These are phyloP conservation scores for Spizella passerina DNA, from an alignment of 2,797 vertebrate genomes.

Conservation along the genomic window DNA sequence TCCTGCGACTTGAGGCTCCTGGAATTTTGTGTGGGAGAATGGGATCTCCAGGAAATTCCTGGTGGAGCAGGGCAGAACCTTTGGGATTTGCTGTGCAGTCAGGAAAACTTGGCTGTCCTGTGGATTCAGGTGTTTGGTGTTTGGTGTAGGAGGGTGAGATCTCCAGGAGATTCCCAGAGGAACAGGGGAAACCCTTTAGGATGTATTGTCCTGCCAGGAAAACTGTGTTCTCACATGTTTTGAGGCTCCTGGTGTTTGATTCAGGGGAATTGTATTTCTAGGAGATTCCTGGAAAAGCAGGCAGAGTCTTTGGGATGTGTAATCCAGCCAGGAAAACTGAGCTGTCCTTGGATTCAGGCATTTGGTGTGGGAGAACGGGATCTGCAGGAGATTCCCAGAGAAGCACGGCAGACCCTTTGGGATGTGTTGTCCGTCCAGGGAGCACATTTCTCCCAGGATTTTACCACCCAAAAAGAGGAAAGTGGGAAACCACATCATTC, in stretches of 20 bases:
- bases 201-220: neutral
- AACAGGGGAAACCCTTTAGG: neutral
- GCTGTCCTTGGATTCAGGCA: neutral
- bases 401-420: neutral
- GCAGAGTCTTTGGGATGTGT: neutral
- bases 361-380: neutral
- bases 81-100: neutral
- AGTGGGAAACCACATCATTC: fast-evolving
- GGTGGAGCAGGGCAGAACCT: neutral
- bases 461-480: neutral
- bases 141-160: neutral
- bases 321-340: neutral
- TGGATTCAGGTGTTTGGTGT: neutral
- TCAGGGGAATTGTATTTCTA: neutral
- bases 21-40: neutral
- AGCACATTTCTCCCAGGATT: fast-evolving
- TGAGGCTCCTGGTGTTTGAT: neutral
- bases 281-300: neutral
- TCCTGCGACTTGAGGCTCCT: neutral
- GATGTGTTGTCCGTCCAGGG: neutral
- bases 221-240: fast-evolving
- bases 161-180: neutral
- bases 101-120: neutral
- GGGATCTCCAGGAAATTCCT: neutral
- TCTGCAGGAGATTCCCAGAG: neutral